Evolutionary conservation across 2,113 vertebrate genomes (phyloP).

Genomic region (Columba janthina): DNA sequence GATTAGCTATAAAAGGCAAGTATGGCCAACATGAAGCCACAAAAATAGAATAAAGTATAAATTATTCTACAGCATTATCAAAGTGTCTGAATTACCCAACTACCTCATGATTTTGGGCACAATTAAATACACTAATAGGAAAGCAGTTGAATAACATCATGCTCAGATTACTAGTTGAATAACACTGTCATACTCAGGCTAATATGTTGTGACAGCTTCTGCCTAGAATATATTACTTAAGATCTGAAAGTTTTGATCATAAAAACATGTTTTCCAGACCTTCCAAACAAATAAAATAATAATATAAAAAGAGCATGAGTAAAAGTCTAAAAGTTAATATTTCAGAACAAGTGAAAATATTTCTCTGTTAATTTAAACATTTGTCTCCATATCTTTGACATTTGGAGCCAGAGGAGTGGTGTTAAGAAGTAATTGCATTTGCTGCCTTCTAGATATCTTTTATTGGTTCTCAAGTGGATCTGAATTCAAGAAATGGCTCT

Average conservation of each 20-base stretch:
- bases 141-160: not conserved
- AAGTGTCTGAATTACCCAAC: not conserved
- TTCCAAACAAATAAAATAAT: conserved; percentile 41
- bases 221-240: not conserved
- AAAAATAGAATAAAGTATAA: not conserved
- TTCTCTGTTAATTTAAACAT: conserved; percentile 56
- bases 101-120: not conserved
- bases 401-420: conserved; percentile 46
- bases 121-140: conserved; percentile 15
- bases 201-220: not conserved
- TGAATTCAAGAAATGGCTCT: conserved; percentile 24
- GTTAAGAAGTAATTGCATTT: conserved; percentile 51
- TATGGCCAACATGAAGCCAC: not conserved
- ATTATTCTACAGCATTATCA: not conserved
- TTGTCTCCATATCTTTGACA: conserved; percentile 55
- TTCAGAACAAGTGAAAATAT: conserved; percentile 37
- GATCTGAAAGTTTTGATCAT: not conserved
- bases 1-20: not conserved
- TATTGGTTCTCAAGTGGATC: conserved; percentile 44
- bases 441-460: conserved; percentile 48
- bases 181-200: not conserved
- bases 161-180: not conserved
- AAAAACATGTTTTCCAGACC: not conserved
- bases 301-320: not conserved
- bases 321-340: conserved; percentile 39